Conservation (phyloP, 2,113 vertebrate species). For the Loxodonta africana region DNA sequence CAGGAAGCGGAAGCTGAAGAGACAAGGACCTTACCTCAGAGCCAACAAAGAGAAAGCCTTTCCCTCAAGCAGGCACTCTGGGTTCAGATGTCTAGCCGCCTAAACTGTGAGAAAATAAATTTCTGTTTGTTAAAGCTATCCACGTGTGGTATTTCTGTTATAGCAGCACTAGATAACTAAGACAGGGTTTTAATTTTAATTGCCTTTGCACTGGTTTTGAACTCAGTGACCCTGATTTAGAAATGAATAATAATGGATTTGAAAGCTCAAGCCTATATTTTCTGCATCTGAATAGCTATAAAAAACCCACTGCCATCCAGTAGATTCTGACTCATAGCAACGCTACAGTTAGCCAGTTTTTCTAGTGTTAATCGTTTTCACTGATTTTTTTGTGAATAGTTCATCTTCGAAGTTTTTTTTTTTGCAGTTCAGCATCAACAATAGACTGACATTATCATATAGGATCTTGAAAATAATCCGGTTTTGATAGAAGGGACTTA, state of each 20-base stretch:
- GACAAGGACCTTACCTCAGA: too few species aligned
- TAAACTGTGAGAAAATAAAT: too few species aligned
- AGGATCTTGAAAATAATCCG: slow-evolving; percentile 20
- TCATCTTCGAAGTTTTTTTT: slow-evolving; percentile 22
- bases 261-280: background rate
- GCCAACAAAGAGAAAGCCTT: too few species aligned
- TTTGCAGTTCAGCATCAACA: slow-evolving; percentile 24
- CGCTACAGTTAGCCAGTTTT: background rate
- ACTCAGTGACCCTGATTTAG: background rate
- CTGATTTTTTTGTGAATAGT: background rate
- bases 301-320: too few species aligned
- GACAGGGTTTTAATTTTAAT: background rate
- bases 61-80: too few species aligned
- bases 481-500: slow-evolving; percentile 21
- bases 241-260: background rate
- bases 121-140: too few species aligned
- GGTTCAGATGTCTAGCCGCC: too few species aligned
- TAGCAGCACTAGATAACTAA: too few species aligned
- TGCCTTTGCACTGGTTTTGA: background rate
- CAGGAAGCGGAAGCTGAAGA: too few species aligned
- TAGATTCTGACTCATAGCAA: too few species aligned
- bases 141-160: too few species aligned
- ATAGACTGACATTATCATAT: background rate
- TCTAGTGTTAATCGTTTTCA: background rate
- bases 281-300: background rate